phyloP scores from a whole-genome alignment of 2,888 invertebrate genomes.

The Chymomyza amoena region DNA sequence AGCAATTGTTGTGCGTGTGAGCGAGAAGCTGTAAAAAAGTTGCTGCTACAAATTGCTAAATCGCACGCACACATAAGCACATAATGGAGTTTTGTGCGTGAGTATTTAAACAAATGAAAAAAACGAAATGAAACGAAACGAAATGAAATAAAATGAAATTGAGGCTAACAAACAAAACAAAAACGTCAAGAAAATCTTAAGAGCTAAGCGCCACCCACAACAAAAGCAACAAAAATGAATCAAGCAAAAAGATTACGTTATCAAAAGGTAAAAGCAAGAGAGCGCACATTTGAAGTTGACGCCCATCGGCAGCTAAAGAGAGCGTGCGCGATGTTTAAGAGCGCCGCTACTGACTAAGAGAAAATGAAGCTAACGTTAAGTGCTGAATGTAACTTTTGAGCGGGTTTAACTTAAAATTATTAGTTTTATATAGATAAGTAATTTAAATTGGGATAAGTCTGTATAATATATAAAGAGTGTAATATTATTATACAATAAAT shows the following conservation, averaged over 20 bases:
- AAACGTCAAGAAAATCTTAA: not conserved
- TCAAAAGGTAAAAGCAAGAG: slow-evolving; percentile 24
- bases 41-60: slow-evolving; percentile 6
- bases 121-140: slow-evolving; percentile 35
- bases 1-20: not conserved
- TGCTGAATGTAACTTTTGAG: not conserved
- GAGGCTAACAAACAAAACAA: slow-evolving; percentile 21
- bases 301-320: not conserved
- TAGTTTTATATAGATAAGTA: not conserved
- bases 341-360: slow-evolving; percentile 27
- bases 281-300: slow-evolving; percentile 43
- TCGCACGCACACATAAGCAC: not conserved
- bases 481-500: no score
- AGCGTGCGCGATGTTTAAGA: not conserved
- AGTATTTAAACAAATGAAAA: slow-evolving; percentile 35
- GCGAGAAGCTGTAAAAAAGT: not conserved
- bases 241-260: not conserved
- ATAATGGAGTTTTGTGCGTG: slow-evolving; percentile 30
- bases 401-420: not conserved
- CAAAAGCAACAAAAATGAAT: slow-evolving; percentile 9
- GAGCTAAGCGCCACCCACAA: slow-evolving; percentile 52
- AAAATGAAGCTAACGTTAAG: not conserved
- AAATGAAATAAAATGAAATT: slow-evolving; percentile 27
- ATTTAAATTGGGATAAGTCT: no score
- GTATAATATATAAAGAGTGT: no score